Base-by-base conservation (phyloP, 2,888 invertebrate genomes). In the Trissoscelio sp. region DNA sequence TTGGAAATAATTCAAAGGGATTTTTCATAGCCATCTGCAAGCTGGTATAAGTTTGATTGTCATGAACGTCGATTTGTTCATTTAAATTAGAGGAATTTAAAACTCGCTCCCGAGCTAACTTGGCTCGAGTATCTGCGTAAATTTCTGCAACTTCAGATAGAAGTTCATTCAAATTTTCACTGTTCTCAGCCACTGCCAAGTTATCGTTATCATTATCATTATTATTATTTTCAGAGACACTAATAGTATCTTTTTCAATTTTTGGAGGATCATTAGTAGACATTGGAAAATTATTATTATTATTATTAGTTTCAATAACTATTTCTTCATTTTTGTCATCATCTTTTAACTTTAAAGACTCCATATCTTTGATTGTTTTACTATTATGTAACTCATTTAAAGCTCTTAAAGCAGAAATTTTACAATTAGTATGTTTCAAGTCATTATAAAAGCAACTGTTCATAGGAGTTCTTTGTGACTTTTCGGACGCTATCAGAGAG, bases 21-120 rank as follows among this genome's bases (percentile, higher is more conserved):
- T 97, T 96, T 90, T 95, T 96, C 92, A 97, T 97, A 0, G 97
- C 97, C 88, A 96, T 93, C 88, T 97, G 97, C 64, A 97, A 92
- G 88, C 97, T 97, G 0, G 96, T 95, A 87, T 97, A 97, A 0
- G 96, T 96, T 75, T 95, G 95, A 31, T 95, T 93, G 86, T 97
- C 97, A 42, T 94, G 94, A 82, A 96, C 96, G 44, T 95, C 95
- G 0, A 92, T 85, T 48, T 94, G 51, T 2, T 73, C 60, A 24
- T 53, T 69, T 9, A n/a, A 18, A 24, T 44, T 58, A 2, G 20
- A 20, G 3, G 60, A 66, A 12, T 46, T n/a, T n/a, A n/a, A n/a
- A n/a, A n/a, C n/a, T n/a, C n/a, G 48, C n/a, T 72, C 79, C 2
- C 24, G 31, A 4, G 37, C 94, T 89, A 93, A 92, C 0, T 95